phyloP scores from a whole-genome alignment of 2,797 vertebrate genomes.

The Pseudochirops corinnae region DNA sequence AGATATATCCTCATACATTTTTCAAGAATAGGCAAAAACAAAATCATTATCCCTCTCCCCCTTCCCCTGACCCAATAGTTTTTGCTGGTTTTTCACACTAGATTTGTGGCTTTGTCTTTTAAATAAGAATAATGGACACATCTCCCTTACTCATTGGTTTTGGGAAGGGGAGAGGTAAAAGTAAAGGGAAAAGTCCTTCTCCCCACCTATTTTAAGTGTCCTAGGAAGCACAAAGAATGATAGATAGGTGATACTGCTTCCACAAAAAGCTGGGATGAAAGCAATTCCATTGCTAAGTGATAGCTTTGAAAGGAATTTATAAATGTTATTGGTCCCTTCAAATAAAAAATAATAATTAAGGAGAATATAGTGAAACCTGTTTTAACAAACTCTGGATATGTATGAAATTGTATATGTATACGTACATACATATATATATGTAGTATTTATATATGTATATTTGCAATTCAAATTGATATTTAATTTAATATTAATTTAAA shows the following conservation, averaged over 20 bases:
- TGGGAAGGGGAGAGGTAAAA: not conserved
- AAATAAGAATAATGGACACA: conserved; percentile 36
- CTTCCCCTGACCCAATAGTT: conserved; percentile 20
- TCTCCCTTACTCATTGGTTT: not conserved
- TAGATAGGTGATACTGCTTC: not conserved
- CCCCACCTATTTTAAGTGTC: not conserved
- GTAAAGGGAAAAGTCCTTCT: not conserved
- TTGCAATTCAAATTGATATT: not conserved
- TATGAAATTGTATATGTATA: not conserved
- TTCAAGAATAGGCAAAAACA: conserved; percentile 22
- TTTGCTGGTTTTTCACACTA: conserved; percentile 57
- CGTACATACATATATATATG: not conserved
- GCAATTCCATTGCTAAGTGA: not conserved
- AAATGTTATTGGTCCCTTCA: not conserved
- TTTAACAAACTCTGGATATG: not conserved
- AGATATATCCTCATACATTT: conserved; percentile 51
- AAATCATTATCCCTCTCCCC: conserved; percentile 57
- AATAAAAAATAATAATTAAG: not conserved
- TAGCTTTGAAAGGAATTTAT: not conserved
- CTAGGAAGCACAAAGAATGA: not conserved
- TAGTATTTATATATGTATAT: no score
- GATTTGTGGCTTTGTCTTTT: conserved; percentile 49
- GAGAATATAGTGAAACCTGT: not conserved
- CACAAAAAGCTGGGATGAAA: not conserved
- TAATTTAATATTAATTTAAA: not conserved